Percentiles rank a stretch among this genome's conserved stretches.
Evolutionary conservation across 2,113 vertebrate genomes (phyloP).

Genomic region (Syrrhaptes paradoxus): DNA sequence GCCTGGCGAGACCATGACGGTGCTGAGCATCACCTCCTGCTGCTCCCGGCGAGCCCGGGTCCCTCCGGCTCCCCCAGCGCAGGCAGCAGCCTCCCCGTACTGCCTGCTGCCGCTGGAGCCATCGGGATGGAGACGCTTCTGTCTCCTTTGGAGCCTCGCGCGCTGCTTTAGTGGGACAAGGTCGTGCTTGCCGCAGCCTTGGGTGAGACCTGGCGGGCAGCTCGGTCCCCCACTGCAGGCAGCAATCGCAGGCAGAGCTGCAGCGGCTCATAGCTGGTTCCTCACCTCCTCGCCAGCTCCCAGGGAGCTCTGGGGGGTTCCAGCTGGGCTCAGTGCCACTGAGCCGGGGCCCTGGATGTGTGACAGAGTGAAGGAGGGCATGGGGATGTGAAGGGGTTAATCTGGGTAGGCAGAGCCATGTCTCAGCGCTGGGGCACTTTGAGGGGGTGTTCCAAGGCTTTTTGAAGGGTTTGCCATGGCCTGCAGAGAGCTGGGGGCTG

Average conservation of each 20-base stretch:
- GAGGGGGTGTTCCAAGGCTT: background rate
- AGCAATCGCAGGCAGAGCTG: background rate
- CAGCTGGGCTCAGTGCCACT: background rate
- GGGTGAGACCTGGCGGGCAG: background rate
- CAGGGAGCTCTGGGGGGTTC: background rate
- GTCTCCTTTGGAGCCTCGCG: background rate
- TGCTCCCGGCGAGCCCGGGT: background rate
- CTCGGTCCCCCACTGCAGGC: background rate
- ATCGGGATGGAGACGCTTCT: background rate
- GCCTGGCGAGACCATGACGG: background rate
- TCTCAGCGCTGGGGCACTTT: background rate
- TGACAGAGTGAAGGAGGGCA: background rate
- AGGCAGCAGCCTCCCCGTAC: background rate
- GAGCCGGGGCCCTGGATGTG: background rate
- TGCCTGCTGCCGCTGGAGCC: background rate
- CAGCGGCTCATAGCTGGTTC: background rate
- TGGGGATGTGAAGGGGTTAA: background rate
- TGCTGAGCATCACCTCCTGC: background rate
- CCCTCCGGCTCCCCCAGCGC: background rate
- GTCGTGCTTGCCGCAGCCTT: background rate
- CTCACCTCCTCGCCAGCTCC: background rate
- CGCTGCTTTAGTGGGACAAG: background rate
- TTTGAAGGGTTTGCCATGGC: background rate
- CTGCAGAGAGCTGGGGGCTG: background rate
- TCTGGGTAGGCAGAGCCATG: background rate